Evolutionary conservation across 2,113 vertebrate species (phyloP).

Genomic region (Seriola quinqueradiata): DNA sequence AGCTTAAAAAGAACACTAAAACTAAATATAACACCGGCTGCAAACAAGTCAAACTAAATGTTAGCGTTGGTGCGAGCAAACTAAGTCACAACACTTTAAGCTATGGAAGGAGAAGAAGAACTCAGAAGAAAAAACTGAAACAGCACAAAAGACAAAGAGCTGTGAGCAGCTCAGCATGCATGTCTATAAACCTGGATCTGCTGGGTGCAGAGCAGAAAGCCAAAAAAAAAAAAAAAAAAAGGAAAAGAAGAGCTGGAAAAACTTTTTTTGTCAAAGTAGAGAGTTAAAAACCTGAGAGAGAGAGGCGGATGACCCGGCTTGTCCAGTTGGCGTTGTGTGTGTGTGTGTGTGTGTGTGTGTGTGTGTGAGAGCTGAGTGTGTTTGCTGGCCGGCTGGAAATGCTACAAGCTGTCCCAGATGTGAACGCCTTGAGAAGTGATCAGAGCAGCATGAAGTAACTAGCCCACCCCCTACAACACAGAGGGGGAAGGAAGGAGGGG

Average conservation of each 20-base stretch:
- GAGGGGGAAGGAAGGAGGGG: slow-evolving; percentile 18
- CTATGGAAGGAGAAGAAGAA: background rate
- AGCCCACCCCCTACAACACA: slow-evolving; percentile 66
- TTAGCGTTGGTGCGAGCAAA: background rate
- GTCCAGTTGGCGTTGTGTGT: slow-evolving; percentile 49
- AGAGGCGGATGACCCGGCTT: slow-evolving; percentile 56
- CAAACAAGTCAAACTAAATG: background rate
- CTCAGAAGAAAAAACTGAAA: slow-evolving; percentile 22
- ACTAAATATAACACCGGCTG: background rate
- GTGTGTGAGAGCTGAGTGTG: slow-evolving; percentile 13
- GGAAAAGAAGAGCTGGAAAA: background rate
- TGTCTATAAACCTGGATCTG: slow-evolving; percentile 15
- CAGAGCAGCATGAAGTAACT: slow-evolving; percentile 68
- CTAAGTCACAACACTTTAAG: background rate
- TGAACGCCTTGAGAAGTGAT: slow-evolving; percentile 74
- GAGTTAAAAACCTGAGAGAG: slow-evolving; percentile 67
- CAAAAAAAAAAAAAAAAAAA: background rate
- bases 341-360: slow-evolving; percentile 14
- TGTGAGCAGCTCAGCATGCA: slow-evolving; percentile 41
- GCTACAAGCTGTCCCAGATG: slow-evolving; percentile 81
- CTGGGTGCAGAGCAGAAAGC: slow-evolving; percentile 5
- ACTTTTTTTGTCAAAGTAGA: slow-evolving; percentile 29
- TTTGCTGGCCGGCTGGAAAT: slow-evolving; percentile 64
- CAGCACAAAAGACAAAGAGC: slow-evolving; percentile 55
- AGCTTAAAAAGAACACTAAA: background rate